Evolutionary conservation across 1,140 invertebrate species (phyloP).

Genomic region (Plectrocnemia conspersa): DNA sequence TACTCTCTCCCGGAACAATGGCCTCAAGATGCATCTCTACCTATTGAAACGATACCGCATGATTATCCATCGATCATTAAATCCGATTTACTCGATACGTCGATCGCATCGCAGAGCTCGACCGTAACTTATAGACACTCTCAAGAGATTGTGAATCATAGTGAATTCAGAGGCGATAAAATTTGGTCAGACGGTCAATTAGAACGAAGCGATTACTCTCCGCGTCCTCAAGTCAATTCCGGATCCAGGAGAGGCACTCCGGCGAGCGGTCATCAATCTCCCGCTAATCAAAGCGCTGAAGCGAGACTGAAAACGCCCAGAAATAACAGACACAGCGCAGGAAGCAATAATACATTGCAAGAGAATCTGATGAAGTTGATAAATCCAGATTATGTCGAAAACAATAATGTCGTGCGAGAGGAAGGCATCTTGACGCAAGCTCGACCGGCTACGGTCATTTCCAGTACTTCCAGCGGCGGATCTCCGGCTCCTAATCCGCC

Average conservation of each 20-base stretch:
- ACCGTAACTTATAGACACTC: slow-evolving; percentile 23
- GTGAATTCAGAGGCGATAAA: slow-evolving; percentile 26
- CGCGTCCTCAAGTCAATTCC: slow-evolving; percentile 13
- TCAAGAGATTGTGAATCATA: slow-evolving; percentile 23
- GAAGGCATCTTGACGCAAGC: slow-evolving; percentile 70
- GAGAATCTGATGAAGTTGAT: slow-evolving; percentile 87
- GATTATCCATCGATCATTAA: slow-evolving; percentile 20
- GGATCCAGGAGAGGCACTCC: slow-evolving; percentile 21
- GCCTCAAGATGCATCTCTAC: slow-evolving; percentile 38
- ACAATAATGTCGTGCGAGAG: slow-evolving; percentile 44
- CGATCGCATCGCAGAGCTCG: neutral
- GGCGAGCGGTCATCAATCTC: slow-evolving; percentile 23
- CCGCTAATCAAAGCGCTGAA: slow-evolving; percentile 25
- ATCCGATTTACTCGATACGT: slow-evolving; percentile 6
- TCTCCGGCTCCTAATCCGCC: slow-evolving; percentile 52
- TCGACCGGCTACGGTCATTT: slow-evolving; percentile 65
- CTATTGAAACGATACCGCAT: slow-evolving; percentile 11
- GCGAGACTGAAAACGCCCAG: slow-evolving; percentile 24
- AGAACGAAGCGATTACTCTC: slow-evolving; percentile 23
- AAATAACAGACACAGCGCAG: slow-evolving; percentile 27
- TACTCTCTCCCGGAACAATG: slow-evolving; percentile 55
- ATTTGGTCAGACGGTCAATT: slow-evolving; percentile 3
- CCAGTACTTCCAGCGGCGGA: slow-evolving; percentile 30
- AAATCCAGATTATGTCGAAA: slow-evolving; percentile 70
- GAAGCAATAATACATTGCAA: slow-evolving; percentile 57